Conservation (phyloP, 2,888 invertebrate genomes). For the Idaea aversata region DNA sequence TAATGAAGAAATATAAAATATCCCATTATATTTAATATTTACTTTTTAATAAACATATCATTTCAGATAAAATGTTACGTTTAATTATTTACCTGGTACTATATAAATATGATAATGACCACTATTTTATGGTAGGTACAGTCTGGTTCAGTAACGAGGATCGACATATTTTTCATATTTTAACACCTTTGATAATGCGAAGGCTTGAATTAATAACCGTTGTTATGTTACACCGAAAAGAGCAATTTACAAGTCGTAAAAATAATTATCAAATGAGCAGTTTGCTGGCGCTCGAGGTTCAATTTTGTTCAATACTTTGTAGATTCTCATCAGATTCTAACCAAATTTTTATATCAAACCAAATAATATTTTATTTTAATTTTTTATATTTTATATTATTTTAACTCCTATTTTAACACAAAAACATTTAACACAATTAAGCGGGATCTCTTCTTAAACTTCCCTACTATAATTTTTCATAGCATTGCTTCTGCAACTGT, state of each 20-base stretch:
- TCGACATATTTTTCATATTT: constrained; percentile 49
- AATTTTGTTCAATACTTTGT: too few relatives aligned
- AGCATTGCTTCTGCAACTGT: not conserved
- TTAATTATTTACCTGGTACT: not conserved
- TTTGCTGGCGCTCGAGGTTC: too few relatives aligned
- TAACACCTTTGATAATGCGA: constrained; percentile 58
- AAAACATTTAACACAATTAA: too few relatives aligned
- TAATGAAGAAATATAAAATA: too few relatives aligned
- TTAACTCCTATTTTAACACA: too few relatives aligned
- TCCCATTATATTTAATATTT: not conserved
- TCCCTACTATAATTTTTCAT: too few relatives aligned
- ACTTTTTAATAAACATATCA: not conserved
- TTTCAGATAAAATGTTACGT: not conserved
- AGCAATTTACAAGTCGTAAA: not conserved
- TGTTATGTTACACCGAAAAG: constrained; percentile 40
- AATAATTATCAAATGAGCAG: not conserved
- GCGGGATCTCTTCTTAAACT: too few relatives aligned
- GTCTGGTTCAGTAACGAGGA: constrained; percentile 37
- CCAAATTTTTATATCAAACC: too few relatives aligned
- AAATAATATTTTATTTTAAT: too few relatives aligned
- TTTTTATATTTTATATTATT: too few relatives aligned
- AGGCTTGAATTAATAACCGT: constrained; percentile 40
- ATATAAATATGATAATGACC: not conserved
- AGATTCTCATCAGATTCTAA: too few relatives aligned
- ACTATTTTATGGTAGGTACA: constrained; percentile 1